Evolutionary conservation across 2,888 invertebrate genomes (phyloP), one percentile per base, ranked within the genome.

Genomic region (Ecliptopera silaceata): DNA sequence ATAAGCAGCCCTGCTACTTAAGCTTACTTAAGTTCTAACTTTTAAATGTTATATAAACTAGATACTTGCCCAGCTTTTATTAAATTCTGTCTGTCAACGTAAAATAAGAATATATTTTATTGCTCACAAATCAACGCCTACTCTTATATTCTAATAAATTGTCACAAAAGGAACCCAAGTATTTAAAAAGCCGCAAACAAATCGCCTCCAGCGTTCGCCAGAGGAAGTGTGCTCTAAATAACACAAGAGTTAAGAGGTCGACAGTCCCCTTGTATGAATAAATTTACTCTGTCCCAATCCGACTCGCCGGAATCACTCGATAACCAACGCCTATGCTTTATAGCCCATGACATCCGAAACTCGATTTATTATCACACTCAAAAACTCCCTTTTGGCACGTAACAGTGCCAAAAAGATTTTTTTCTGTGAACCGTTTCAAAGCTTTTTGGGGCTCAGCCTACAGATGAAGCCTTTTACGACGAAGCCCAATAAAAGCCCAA

Each of bases 321-420:
- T 89, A 88, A 85, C 85, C 87, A 77, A 84, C 86, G 88, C 85
- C 88, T 88, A 87, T 86, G 91, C 82, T 89, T 91, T 91, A 91
- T 91, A 89, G 78, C 82, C 86, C 90, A 78, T 91, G 83, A 88
- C 88, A 87, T 90, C 91, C 91, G 90, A 86, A 84, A 82, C 83
- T 77, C 80, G 79, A 90, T 90, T 89, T 90, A 89, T 90, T 80
- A 78, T 88, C 83, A 82, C 84, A 79, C 83, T 78, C 53, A 53
- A 58, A 57, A 57, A 48, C 44, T 52, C 51, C 42, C 18, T 38
- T 52, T 47, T 38, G 42, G 56, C 56, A 49, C 55, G 17, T 29
- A 79, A 75, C 66, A 68, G 64, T 69, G 68, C 68, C 69, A 73
- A 77, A 82, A 84, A 78, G 77, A 72, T 77, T 72, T 59, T 75